Conservation (phyloP, 2,113 vertebrate species). For the Nibea coibor region DNA sequence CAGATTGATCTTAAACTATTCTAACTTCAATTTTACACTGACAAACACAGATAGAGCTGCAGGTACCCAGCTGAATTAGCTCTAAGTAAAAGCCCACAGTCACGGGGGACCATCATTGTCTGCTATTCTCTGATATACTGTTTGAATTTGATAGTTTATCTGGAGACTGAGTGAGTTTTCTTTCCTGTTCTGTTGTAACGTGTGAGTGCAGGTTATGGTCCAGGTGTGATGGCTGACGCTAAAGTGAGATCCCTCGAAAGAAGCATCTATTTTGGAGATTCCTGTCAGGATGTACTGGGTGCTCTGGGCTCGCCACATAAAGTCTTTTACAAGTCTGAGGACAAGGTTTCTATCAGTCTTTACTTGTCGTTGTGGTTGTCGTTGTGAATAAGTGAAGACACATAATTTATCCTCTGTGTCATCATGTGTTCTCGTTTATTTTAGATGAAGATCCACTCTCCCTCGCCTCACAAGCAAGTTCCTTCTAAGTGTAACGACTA, state of each 20-base stretch:
- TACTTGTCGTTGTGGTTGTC: not conserved
- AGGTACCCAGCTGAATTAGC: not conserved
- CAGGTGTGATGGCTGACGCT: slow-evolving; percentile 90
- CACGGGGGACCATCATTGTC: not conserved
- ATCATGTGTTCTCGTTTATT: slow-evolving; percentile 8
- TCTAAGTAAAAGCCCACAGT: too few relatives aligned
- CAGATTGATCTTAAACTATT: not conserved
- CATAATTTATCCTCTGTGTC: not conserved
- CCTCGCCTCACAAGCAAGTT: slow-evolving; percentile 98
- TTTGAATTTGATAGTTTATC: not conserved
- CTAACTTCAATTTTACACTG: not conserved
- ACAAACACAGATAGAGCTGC: not conserved
- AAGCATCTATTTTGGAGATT: slow-evolving; percentile 95
- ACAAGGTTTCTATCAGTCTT: slow-evolving; percentile 84
- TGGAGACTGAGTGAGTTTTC: not conserved
- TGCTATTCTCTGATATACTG: not conserved
- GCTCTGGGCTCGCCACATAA: slow-evolving; percentile 97
- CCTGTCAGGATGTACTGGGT: slow-evolving; percentile 96
- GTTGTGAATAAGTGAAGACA: too few relatives aligned
- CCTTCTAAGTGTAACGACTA: slow-evolving; percentile 99
- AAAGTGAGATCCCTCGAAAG: slow-evolving; percentile 94
- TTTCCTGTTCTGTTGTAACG: not conserved
- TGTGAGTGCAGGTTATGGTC: slow-evolving; percentile 87
- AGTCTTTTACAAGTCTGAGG: slow-evolving; percentile 98
- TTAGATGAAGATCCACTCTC: slow-evolving; percentile 99